Percentiles rank a stretch among this genome's conserved stretches.
These are phyloP conservation scores for Tholera decimalis DNA, from an alignment of 2,888 invertebrate species.

Conservation along the genomic window DNA sequence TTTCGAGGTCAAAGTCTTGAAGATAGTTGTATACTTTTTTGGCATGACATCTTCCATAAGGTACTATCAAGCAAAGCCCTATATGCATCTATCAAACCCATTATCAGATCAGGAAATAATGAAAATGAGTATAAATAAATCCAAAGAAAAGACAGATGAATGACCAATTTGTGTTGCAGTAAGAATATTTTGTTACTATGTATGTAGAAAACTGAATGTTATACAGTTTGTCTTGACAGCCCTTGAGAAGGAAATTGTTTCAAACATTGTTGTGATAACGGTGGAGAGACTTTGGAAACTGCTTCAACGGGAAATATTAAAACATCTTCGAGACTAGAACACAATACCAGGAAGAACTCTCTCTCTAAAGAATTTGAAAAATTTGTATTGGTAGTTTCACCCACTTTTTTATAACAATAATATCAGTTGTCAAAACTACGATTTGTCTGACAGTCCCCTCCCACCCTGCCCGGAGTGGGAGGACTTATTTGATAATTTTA, in stretches of 20 bases:
- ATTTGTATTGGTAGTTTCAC: too few species aligned
- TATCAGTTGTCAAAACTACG: too few species aligned
- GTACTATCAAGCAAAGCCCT: background rate
- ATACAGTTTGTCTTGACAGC: conserved; percentile 44
- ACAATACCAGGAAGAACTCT: background rate
- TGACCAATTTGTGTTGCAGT: conserved; percentile 44
- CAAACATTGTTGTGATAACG: conserved; percentile 32
- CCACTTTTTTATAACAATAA: too few species aligned
- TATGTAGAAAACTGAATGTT: conserved; percentile 47
- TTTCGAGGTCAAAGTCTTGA: too few species aligned
- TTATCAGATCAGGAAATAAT: conserved; percentile 39
- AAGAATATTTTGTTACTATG: conserved; percentile 45
- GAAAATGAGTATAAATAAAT: conserved; percentile 27
- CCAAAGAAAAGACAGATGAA: conserved; percentile 39
- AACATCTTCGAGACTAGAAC: background rate
- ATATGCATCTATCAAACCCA: background rate
- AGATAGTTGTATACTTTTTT: background rate
- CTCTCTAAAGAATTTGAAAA: too few species aligned
- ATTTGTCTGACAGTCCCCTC: too few species aligned
- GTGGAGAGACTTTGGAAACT: background rate
- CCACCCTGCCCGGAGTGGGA: too few species aligned
- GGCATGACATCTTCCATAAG: background rate
- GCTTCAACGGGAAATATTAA: background rate
- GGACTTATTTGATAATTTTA: too few species aligned
- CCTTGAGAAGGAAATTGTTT: conserved; percentile 42